Evolutionary conservation across 2,888 invertebrate species (phyloP), one percentile per base, ranked within the genome.

Genomic region (Amphipoea lucens): DNA sequence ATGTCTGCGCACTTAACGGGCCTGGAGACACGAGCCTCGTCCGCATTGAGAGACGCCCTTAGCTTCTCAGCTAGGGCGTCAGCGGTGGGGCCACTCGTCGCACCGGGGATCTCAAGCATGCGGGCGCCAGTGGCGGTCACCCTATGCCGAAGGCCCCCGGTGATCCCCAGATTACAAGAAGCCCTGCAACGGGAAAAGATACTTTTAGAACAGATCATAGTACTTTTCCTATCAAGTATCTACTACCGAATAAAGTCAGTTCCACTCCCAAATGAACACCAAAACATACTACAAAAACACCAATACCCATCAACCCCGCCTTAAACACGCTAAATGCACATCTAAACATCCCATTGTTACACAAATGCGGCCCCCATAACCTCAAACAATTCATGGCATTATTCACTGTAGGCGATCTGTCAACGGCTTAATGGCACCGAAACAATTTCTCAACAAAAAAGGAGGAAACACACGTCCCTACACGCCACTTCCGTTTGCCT

Each of bases 371-470:
- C 89, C 88, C 91, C 91, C 89, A 92, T 92, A 72, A 78, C 78
- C 92, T 81, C 91, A 88, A 95, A 96, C 95, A 96, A 96, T 96
- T 91, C 92, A 89, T 91, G 92, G 91, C 94, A 96, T 96, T 96
- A 95, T 95, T 96, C 95, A 95, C 91, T 91, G 91, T 89, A 92
- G 93, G 95, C 95, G 94, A 97, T 97, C 95, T 96, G 96, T 97
- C 97, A 97, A 96, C 96, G 95, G 95, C 94, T 95, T 97, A 97
- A 97, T 97, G 97, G 96, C 92, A 96, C 90, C 94, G 96, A 96
- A 96, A 96, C 96, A 96, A 96, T 96, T 96, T 96, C 93, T 90
- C 94, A 96, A 96, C 96, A 97, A 97, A 96, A 96, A 96, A 95
- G 83, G 89, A 95, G 96, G 96, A 97, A 96, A 91, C 95, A 95